phyloP scores from a whole-genome alignment of 2,797 vertebrate genomes.

The Phataginus tricuspis region DNA sequence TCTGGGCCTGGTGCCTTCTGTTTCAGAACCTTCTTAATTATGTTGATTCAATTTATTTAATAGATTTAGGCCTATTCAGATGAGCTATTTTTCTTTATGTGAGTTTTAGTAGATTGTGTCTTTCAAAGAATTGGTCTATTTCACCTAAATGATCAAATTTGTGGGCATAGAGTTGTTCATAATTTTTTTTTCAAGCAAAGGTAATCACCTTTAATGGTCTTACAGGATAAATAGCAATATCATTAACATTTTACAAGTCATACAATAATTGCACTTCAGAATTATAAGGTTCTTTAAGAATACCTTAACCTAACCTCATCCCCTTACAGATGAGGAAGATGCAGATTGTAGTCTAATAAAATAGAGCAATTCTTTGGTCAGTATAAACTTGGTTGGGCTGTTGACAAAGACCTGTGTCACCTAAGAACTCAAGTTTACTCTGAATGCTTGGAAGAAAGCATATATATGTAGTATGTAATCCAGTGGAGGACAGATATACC shows the following conservation, averaged over 20 bases:
- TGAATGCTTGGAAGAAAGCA: not conserved
- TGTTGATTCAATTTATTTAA: not conserved
- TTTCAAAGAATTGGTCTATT: not conserved
- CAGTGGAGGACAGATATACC: not conserved
- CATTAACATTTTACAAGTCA: slow-evolving; percentile 50
- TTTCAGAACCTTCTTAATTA: not conserved
- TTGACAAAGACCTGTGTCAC: not conserved
- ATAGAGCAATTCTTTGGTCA: not conserved
- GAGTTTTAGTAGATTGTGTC: not conserved
- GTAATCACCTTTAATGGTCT: not conserved
- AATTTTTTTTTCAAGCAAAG: not conserved
- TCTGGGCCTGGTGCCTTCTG: not conserved
- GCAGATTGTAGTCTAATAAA: slow-evolving; percentile 28
- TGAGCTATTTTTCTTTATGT: not conserved
- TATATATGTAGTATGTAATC: not conserved
- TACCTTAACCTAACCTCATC: not conserved
- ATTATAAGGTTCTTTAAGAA: slow-evolving; percentile 46
- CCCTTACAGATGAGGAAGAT: not conserved
- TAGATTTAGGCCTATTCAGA: not conserved
- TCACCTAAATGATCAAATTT: not conserved
- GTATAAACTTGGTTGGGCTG: not conserved
- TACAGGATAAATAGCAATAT: not conserved
- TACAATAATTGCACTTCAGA: slow-evolving; percentile 21
- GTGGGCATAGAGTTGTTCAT: not conserved
- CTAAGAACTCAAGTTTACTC: not conserved